Percentiles rank a stretch among this genome's conserved stretches.
These are phyloP conservation scores for Hydrotaea diabolus DNA, from an alignment of 2,888 invertebrate genomes.

Conservation along the genomic window DNA sequence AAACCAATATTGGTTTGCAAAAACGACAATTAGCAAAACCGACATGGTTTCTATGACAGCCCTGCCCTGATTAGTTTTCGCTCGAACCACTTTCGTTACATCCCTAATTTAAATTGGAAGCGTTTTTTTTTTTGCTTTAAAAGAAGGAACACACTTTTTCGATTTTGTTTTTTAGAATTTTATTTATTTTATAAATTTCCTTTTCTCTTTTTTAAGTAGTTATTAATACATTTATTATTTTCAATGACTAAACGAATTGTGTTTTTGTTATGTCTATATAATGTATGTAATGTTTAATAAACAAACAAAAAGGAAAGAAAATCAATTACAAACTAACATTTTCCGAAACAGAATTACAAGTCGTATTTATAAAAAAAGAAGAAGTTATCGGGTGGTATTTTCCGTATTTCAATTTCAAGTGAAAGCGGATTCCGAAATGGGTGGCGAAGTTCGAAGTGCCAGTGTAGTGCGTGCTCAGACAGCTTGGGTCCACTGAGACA, in stretches of 20 bases:
- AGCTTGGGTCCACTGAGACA: too few species aligned
- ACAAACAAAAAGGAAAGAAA: conserved; percentile 24
- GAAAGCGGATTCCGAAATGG: too few species aligned
- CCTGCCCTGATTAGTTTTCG: too few species aligned
- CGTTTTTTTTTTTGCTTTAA: too few species aligned
- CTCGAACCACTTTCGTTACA: too few species aligned
- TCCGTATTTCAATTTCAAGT: too few species aligned
- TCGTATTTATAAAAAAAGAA: conserved; percentile 1
- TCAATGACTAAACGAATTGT: conserved; percentile 69
- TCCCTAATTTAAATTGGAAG: too few species aligned
- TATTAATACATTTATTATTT: conserved; percentile 69
- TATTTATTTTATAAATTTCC: conserved; percentile 58
- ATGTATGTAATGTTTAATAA: conserved; percentile 50
- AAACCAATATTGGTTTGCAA: too few species aligned
- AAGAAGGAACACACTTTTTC: not conserved
- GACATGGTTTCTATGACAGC: too few species aligned
- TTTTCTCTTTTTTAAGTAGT: conserved; percentile 52
- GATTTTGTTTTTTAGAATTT: conserved; percentile 10
- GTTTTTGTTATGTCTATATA: conserved; percentile 60
- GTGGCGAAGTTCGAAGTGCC: too few species aligned
- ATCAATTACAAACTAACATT: conserved; percentile 41
- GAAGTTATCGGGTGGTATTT: not conserved
- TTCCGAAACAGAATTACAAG: conserved; percentile 35
- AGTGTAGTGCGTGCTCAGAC: too few species aligned
- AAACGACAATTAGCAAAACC: too few species aligned